Base-by-base conservation (phyloP, 2,113 vertebrate species). In the Mus pahari region DNA sequence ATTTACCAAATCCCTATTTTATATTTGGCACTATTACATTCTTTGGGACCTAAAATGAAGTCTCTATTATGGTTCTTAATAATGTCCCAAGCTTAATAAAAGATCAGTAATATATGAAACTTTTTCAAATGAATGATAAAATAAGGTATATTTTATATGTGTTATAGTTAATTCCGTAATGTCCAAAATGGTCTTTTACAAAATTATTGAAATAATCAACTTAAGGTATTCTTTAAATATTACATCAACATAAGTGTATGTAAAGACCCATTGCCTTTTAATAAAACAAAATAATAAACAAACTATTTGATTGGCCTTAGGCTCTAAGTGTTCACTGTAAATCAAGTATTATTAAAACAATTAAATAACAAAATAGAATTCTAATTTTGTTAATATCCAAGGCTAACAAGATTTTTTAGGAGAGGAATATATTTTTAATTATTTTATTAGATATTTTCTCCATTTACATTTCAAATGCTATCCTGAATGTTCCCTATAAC, bases 61-160 rank as follows among this genome's bases (percentile, higher is more conserved):
- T 79, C 73, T 50, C 28, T 91, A 16, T 60, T 68, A 0, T 79
- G 22, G 42, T 58, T 9, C 17, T 94, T 42, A 87, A 58, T 73
- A 17, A 90, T 83, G 62, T 95, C 93, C n/a, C 81, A 75, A 45
- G 48, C 28, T 94, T 94, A 14, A 50, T 53, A 8, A 91, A 83
- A 94, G 26, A 39, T 5, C 10, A 88, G 2, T 95, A 58, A 75
- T 89, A 89, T 36, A 24, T 50, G 33, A 78, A 70, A 2, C 16
- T 90, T 91, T 95, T 11, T 16, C 20, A 95, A 92, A 64, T 31
- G 94, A 45, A 48, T 91, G 68, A 96, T 86, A n/a, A 89, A 73
- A 84, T 58, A 62, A 84, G 1, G 20, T 81, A 58, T 81, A 62
- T 78, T 0, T 62, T 95, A 48, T 16, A 39, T 81, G 55, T 8